Base-by-base conservation (phyloP, 2,888 invertebrate genomes). In the Pandemis heparana region DNA sequence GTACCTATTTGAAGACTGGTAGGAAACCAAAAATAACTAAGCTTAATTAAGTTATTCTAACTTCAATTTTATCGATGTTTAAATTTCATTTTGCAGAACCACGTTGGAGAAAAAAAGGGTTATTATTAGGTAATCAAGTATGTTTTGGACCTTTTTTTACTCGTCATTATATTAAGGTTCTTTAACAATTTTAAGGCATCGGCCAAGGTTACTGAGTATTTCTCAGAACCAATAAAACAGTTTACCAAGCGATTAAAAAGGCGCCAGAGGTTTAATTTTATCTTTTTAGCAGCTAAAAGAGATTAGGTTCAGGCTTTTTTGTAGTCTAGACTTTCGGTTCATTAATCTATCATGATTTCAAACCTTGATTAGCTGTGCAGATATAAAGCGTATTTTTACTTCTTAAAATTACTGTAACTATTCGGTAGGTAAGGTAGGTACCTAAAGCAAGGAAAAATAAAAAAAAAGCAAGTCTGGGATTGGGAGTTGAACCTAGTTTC, bases 181-280 rank as follows among this genome's bases (percentile, higher is more conserved):
- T 38, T 38, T 12, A 5, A 18, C 10, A 32, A 46, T 68, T 18
- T 53, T 10, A 16, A 68, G 32, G 3, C 18, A 38, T 43, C 0
- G 48, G 60, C 18, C 18, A 53, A 23, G 43, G 23, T 59, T 59
- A 23, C 39, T 69, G 18, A 9, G 62, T 23, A 41, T 51, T 62
- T 62, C 39, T 69, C 32, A 18, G 16, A 32, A 62, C 51, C 51
- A 61, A 51, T 51, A 69, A 69, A 68, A 68, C 68, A 14, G 48
- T 18, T 56, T 66, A 67, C 9, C 7, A 23, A 7, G n/a, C 39
- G 68, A 39, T 62, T 61, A 51, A 62, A 69, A 48, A 51, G 7
- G 51, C 6, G 32, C 2, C 18, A 2, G 41, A 23, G 67, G 61
- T 41, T 62, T 38, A 64, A n/a, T 62, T 69, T 69, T 69, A 69